Evolutionary conservation across 2,888 invertebrate genomes (phyloP).

Genomic region (Euplagia quadripunctaria): DNA sequence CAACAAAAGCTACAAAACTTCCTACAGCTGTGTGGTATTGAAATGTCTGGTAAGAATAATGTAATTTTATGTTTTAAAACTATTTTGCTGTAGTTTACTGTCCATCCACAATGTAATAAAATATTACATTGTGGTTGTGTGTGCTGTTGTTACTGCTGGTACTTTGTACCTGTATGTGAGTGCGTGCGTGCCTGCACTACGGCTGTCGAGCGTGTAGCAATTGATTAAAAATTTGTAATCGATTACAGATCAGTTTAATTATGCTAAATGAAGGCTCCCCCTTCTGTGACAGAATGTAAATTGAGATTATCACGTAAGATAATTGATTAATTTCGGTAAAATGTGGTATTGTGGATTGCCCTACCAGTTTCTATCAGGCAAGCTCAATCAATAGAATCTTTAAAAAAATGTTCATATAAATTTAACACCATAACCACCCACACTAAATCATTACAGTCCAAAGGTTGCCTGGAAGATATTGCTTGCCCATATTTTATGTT

Average conservation of each 20-base stretch:
- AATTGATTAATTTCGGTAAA: not conserved
- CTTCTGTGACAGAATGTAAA: no score
- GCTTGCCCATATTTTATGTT: no score
- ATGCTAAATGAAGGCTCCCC: not conserved
- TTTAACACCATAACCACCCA: no score
- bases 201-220: not conserved
- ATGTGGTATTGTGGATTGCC: not conserved
- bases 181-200: no score
- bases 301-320: no score
- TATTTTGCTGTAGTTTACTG: not conserved
- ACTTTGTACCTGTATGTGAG: no score
- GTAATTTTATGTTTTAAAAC: not conserved
- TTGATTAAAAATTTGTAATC: not conserved
- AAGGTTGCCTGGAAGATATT: no score
- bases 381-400: no score
- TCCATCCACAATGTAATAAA: not conserved
- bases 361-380: no score
- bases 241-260: not conserved
- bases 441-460: no score
- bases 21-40: slow-evolving; percentile 95
- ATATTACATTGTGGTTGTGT: no score
- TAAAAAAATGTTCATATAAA: no score
- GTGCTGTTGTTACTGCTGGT: not conserved
- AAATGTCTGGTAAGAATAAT: slow-evolving; percentile 91
- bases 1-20: slow-evolving; percentile 95